These are phyloP conservation scores for Megaceryle alcyon DNA, from an alignment of 2,797 vertebrate genomes.

Conservation along the genomic window DNA sequence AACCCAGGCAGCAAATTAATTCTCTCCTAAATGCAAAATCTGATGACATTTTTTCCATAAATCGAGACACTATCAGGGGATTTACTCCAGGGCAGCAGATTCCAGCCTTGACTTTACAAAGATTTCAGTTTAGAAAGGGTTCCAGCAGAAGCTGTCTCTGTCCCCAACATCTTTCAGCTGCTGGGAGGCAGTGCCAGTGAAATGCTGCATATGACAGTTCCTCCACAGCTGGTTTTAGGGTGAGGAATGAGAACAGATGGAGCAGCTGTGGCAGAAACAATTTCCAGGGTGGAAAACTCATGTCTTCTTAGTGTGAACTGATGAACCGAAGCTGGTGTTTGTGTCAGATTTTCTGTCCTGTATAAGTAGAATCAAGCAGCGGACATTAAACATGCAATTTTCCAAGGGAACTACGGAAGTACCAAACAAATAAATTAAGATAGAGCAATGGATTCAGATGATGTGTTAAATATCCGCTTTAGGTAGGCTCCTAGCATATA, in stretches of 20 bases:
- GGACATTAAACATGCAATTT: background rate
- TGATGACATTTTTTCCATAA: background rate
- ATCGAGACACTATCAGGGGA: background rate
- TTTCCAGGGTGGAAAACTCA: slow-evolving; percentile 34
- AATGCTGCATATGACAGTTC: background rate
- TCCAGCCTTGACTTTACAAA: background rate
- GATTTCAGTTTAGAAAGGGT: background rate
- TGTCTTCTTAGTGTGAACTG: background rate
- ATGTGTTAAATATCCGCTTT: background rate
- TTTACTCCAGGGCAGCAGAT: background rate
- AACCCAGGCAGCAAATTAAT: background rate
- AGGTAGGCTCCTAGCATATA: background rate
- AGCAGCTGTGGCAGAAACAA: slow-evolving; percentile 28
- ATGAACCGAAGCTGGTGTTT: background rate
- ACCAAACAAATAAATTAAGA: background rate
- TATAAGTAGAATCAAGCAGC: background rate
- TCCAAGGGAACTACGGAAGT: background rate
- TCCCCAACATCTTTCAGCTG: background rate
- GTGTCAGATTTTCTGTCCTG: background rate
- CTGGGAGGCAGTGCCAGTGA: background rate
- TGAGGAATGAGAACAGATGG: slow-evolving; percentile 50
- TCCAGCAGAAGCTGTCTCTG: background rate
- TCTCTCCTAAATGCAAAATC: slow-evolving; percentile 20
- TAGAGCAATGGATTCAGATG: background rate
- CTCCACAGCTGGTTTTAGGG: slow-evolving; percentile 41